phyloP scores from a whole-genome alignment of 2,888 invertebrate species.

The Leucophenga montana region DNA sequence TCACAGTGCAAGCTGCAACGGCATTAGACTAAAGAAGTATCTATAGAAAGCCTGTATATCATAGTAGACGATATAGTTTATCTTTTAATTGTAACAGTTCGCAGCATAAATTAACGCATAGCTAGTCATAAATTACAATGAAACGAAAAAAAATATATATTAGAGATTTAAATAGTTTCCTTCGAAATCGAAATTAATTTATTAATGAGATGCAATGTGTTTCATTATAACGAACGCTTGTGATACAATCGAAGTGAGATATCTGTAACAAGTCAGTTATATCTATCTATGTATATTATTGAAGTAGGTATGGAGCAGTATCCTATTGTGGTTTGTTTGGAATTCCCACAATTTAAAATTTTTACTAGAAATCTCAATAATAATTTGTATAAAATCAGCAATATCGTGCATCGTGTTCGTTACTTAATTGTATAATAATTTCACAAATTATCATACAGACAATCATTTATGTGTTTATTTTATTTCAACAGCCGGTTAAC shows the following conservation, averaged over 20 bases:
- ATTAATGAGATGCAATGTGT: conserved; percentile 25
- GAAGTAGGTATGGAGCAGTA: not conserved
- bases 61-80: conserved; percentile 51
- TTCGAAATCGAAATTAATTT: conserved; percentile 39
- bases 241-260: conserved; percentile 15
- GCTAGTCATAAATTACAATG: conserved; percentile 53
- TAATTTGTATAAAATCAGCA: conserved; percentile 4
- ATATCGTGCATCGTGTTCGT: not conserved
- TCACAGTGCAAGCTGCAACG: conserved; percentile 11
- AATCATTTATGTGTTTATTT: conserved; percentile 15
- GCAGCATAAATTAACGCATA: conserved; percentile 50
- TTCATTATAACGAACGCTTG: conserved; percentile 22
- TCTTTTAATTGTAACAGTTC: conserved; percentile 65
- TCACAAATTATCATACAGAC: conserved; percentile 2
- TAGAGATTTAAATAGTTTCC: conserved; percentile 18
- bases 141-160: conserved; percentile 50
- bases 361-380: not conserved
- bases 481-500: not conserved
- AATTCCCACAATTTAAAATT: conserved; percentile 14
- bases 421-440: conserved; percentile 13
- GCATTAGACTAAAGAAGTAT: conserved; percentile 22
- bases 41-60: no score
- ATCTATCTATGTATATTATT: not conserved
- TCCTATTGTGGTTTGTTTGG: conserved; percentile 1
- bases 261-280: conserved; percentile 11